These are phyloP conservation scores for Pseudomyrmex concolor DNA, from an alignment of 1,140 invertebrate genomes.

Conservation along the genomic window DNA sequence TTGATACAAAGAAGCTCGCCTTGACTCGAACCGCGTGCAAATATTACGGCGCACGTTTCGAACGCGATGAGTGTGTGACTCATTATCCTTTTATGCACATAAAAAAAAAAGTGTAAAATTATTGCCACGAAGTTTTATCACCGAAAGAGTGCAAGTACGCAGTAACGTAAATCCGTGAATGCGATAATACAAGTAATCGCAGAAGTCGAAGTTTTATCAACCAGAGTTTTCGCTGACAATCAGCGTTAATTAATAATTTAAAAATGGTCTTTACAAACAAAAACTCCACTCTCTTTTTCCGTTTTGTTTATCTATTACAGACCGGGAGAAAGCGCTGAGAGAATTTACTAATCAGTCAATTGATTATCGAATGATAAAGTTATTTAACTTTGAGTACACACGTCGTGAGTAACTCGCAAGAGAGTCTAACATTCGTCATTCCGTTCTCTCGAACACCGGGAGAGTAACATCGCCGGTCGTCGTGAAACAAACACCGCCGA, in stretches of 20 bases:
- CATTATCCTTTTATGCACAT: not conserved
- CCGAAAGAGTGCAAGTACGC: too few relatives aligned
- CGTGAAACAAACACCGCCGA: conserved; percentile 62
- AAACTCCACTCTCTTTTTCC: too few relatives aligned
- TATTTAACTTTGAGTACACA: too few relatives aligned
- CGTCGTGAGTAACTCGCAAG: conserved; percentile 3
- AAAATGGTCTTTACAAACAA: too few relatives aligned
- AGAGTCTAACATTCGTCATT: not conserved
- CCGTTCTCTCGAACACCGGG: not conserved
- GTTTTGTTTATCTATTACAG: too few relatives aligned
- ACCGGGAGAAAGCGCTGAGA: not conserved
- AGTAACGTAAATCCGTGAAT: too few relatives aligned
- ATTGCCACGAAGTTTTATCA: too few relatives aligned
- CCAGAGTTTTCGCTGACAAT: too few relatives aligned
- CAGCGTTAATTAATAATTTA: too few relatives aligned
- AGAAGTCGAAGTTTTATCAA: too few relatives aligned
- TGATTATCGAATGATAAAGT: not conserved
- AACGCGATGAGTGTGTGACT: not conserved
- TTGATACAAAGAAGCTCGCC: conserved; percentile 34
- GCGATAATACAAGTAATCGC: too few relatives aligned
- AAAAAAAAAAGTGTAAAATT: too few relatives aligned
- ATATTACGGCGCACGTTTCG: conserved; percentile 13
- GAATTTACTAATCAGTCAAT: not conserved
- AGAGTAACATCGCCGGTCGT: conserved; percentile 11
- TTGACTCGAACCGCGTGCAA: conserved; percentile 33